These are phyloP conservation scores for Phrynocephalus forsythii DNA, from an alignment of 2,797 vertebrate species.

Conservation along the genomic window DNA sequence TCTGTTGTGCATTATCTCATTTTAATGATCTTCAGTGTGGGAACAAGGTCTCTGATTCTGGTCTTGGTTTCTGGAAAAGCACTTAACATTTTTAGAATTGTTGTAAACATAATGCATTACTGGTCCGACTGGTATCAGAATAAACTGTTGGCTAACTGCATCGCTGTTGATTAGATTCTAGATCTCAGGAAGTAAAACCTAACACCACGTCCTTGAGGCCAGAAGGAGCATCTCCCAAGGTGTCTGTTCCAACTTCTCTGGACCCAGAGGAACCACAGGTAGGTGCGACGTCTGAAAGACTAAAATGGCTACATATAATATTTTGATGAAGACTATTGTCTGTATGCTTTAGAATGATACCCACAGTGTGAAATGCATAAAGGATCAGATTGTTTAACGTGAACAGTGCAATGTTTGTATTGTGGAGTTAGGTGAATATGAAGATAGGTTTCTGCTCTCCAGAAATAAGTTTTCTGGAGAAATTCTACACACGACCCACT, in stretches of 20 bases:
- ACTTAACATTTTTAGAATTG: background rate
- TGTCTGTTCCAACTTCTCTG: background rate
- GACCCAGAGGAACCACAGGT: slow-evolving; percentile 6
- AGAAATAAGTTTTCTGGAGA: background rate
- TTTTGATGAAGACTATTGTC: background rate
- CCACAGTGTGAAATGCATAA: background rate
- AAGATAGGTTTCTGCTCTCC: background rate
- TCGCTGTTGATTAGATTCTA: slow-evolving; percentile 49
- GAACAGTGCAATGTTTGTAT: no score
- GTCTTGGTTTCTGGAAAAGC: background rate
- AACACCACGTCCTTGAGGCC: background rate
- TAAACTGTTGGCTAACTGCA: background rate
- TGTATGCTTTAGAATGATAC: background rate
- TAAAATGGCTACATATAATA: background rate
- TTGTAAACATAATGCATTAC: background rate
- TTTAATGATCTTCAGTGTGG: background rate
- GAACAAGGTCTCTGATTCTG: background rate
- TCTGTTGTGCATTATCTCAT: background rate
- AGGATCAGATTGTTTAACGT: background rate
- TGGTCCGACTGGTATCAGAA: background rate
- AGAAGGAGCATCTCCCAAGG: background rate
- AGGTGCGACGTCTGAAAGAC: background rate
- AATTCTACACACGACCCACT: background rate
- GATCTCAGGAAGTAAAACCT: accelerated
- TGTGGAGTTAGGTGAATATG: background rate